These are phyloP conservation scores for Lagorchestes hirsutus DNA, from an alignment of 2,797 vertebrate species.

Conservation along the genomic window DNA sequence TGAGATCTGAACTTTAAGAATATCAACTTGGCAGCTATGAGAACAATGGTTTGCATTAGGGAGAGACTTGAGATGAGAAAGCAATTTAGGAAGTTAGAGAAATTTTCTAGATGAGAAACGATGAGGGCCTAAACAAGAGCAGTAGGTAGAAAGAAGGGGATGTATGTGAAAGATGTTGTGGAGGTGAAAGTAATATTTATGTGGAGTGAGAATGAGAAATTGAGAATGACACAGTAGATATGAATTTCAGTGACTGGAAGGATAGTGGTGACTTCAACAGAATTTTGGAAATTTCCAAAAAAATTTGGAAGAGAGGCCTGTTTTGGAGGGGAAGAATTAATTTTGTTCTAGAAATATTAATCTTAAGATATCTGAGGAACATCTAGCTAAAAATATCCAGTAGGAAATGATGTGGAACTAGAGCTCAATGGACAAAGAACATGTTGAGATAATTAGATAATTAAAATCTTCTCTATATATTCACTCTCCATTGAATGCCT, in stretches of 20 bases:
- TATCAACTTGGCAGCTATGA: not conserved
- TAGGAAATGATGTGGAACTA: not conserved
- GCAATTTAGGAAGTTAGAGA: not conserved
- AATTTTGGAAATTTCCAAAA: not conserved
- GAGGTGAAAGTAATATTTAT: not conserved
- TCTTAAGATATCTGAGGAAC: not conserved
- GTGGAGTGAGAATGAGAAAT: not conserved
- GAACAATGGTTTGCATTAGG: not conserved
- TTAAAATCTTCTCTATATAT: not conserved
- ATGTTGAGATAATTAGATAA: not conserved
- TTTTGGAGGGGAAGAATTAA: not conserved
- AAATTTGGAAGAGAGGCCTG: not conserved
- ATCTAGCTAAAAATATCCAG: not conserved
- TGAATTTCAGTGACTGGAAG: not conserved
- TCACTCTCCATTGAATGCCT: not conserved
- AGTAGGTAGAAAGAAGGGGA: not conserved
- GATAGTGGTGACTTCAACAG: not conserved
- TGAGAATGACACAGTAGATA: not conserved
- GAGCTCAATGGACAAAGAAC: not conserved
- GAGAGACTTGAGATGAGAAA: not conserved
- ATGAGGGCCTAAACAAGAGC: not conserved
- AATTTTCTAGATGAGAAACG: not conserved
- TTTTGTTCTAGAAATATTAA: not conserved
- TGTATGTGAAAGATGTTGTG: not conserved
- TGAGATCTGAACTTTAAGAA: not conserved